A percentile compares a stretch with the other conserved stretches of the same genome.
Conservation (phyloP, 64 coral and sea anemone genomes). For the Stichodactyla helianthus region DNA sequence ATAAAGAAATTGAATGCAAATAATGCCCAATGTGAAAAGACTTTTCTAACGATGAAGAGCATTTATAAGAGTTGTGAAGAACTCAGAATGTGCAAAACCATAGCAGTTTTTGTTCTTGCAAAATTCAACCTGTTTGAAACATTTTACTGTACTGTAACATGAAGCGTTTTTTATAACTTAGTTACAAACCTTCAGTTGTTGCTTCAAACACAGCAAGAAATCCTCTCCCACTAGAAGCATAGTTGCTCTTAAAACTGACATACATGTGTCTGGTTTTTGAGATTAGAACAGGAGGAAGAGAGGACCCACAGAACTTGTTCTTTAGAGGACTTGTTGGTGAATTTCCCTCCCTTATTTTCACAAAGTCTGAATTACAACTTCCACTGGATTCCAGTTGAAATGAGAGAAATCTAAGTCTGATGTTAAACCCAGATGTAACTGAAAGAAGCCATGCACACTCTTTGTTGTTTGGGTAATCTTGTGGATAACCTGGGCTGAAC, state of each 20-base stretch:
- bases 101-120: too few species aligned
- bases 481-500: constrained; percentile 31
- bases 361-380: background rate
- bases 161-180: background rate
- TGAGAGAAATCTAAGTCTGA: background rate
- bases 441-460: constrained; percentile 31
- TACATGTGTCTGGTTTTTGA: background rate
- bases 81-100: too few species aligned
- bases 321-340: background rate
- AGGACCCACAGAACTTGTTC: background rate
- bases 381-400: constrained; percentile 7
- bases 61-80: too few species aligned
- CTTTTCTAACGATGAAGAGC: too few species aligned
- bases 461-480: constrained; percentile 38
- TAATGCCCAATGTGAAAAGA: too few species aligned
- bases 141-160: too few species aligned
- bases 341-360: constrained; percentile 6
- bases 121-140: too few species aligned
- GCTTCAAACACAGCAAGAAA: constrained; percentile 26
- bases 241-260: constrained; percentile 20
- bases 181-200: background rate
- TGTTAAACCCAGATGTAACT: constrained; percentile 12
- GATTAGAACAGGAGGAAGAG: background rate
- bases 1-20: too few species aligned
- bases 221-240: constrained; percentile 12